Conservation (phyloP, 2,888 invertebrate species). For the Perithous albicinctus region DNA sequence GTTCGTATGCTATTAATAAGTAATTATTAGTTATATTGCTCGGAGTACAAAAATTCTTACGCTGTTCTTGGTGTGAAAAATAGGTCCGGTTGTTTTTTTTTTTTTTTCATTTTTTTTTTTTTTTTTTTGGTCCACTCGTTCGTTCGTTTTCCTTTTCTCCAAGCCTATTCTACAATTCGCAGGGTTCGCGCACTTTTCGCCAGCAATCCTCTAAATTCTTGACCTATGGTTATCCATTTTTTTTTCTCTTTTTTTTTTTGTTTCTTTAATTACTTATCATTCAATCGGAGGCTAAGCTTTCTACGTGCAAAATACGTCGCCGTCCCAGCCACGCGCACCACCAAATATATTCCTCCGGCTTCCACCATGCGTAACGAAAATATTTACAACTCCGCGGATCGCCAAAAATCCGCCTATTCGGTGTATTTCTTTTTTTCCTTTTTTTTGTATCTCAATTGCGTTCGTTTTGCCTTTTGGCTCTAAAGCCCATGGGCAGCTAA, state of each 20-base stretch:
- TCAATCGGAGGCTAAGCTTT: conserved; percentile 18
- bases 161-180: conserved; percentile 17
- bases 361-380: conserved; percentile 75
- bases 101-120: conserved; percentile 64
- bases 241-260: background rate
- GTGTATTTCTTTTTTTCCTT: conserved; percentile 25
- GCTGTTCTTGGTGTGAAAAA: conserved; percentile 70
- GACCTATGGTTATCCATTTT: background rate
- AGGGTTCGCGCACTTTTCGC: background rate
- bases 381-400: conserved; percentile 75
- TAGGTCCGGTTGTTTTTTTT: conserved; percentile 66
- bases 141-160: conserved; percentile 43
- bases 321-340: conserved; percentile 62
- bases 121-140: conserved; percentile 62
- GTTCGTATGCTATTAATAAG: conserved; percentile 47
- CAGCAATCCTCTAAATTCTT: background rate
- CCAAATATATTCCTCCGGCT: conserved; percentile 44
- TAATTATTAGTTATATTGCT: conserved; percentile 58
- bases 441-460: background rate
- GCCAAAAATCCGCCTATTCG: conserved; percentile 7
- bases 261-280: background rate
- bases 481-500: conserved; percentile 34
- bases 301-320: conserved; percentile 48
- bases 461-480: background rate
- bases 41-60: conserved; percentile 66